Conservation (phyloP, 35 echinoderm and acorn worm genomes). For the Apostichopus japonicus region DNA sequence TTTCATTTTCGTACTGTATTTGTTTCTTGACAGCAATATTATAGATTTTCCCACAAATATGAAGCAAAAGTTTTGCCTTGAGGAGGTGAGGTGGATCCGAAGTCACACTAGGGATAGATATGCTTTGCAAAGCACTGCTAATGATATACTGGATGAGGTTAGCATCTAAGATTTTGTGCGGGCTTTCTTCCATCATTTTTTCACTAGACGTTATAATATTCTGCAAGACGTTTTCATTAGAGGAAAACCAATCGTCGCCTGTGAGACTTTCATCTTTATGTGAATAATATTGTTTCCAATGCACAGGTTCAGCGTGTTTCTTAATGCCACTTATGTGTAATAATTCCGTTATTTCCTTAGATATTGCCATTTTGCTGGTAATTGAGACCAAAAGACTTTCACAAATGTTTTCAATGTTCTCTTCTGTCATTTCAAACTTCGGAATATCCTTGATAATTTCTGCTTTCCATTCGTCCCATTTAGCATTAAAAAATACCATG, state of each 20-base stretch:
- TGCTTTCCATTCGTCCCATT: not conserved
- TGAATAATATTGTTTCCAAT: slow-evolving; percentile 11
- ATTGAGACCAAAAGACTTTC: not conserved
- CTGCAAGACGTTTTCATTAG: not conserved
- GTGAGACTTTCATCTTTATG: not conserved
- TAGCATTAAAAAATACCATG: not conserved
- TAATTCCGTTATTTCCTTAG: not conserved
- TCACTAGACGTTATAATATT: not conserved
- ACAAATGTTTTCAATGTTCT: not conserved
- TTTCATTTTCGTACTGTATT: not conserved
- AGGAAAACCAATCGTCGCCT: not conserved
- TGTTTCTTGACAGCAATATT: not conserved
- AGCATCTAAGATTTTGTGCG: not conserved
- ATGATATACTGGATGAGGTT: not conserved
- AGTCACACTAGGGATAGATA: not conserved
- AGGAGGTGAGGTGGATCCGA: not conserved
- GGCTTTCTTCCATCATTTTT: too few relatives aligned
- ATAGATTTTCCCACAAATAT: slow-evolving; percentile 10
- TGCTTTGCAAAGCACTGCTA: not conserved
- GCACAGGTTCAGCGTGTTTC: not conserved
- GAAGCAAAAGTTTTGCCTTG: slow-evolving; percentile 5
- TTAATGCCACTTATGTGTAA: not conserved
- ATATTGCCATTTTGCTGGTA: not conserved
- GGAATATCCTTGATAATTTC: not conserved
- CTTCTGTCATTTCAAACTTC: not conserved